These are phyloP conservation scores for Zelostemma sp. DNA, from an alignment of 1,140 invertebrate species.

Conservation along the genomic window DNA sequence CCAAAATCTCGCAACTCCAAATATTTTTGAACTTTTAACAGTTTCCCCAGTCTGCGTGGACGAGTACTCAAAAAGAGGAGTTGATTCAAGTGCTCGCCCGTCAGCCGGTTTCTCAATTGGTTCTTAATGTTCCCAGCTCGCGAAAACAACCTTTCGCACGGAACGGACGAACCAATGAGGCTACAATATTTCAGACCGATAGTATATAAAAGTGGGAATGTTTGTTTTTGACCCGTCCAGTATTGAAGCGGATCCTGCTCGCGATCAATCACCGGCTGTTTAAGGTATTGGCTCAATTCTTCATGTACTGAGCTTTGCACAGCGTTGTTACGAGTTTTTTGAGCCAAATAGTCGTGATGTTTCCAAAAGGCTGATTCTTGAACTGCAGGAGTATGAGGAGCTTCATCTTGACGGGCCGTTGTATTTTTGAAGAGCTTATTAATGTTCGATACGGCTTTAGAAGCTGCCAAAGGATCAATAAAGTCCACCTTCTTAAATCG, in stretches of 20 bases:
- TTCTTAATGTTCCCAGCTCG: conserved; percentile 8
- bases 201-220: neutral
- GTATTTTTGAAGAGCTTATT: too few relatives aligned
- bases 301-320: neutral
- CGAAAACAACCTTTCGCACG: too few relatives aligned
- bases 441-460: neutral
- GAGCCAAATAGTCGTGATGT: neutral
- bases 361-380: conserved; percentile 5
- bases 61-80: conserved; percentile 7
- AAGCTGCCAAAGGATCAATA: neutral
- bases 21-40: too few relatives aligned
- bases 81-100: conserved; percentile 8
- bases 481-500: neutral
- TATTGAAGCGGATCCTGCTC: neutral
- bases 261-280: neutral
- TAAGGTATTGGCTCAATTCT: neutral
- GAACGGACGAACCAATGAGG: conserved; percentile 3
- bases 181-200: conserved; percentile 6
- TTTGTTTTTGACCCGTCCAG: conserved; percentile 1
- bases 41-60: too few relatives aligned
- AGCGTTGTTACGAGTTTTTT: neutral
- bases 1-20: too few relatives aligned
- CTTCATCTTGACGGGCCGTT: too few relatives aligned
- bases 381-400: too few relatives aligned
- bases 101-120: neutral